Conservation (phyloP, 2,113 vertebrate genomes). For the Gnathonemus longibarbis region DNA sequence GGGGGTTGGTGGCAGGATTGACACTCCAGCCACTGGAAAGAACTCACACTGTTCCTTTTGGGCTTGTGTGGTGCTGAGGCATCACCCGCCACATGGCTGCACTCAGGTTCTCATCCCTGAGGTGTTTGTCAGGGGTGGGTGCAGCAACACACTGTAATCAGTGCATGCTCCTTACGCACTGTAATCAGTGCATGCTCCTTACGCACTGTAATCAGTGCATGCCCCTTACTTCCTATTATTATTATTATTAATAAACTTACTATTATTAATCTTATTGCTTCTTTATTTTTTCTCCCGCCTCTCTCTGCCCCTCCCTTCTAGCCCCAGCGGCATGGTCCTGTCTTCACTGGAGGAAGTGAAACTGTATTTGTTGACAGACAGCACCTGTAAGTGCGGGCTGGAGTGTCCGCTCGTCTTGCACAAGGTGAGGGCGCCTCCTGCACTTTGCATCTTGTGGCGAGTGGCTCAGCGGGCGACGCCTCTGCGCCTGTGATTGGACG, state of each 20-base stretch:
- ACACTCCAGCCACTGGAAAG: too few relatives aligned
- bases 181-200: too few relatives aligned
- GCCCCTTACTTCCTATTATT: background rate
- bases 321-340: constrained; percentile 74
- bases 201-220: too few relatives aligned
- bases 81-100: too few relatives aligned
- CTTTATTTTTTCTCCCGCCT: background rate
- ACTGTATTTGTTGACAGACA: constrained; percentile 77
- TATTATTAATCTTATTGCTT: background rate
- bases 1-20: too few relatives aligned
- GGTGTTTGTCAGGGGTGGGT: too few relatives aligned
- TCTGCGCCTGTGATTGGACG: background rate
- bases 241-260: background rate
- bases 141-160: too few relatives aligned
- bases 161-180: too few relatives aligned
- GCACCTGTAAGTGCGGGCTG: constrained; percentile 87
- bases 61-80: too few relatives aligned
- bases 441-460: background rate
- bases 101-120: too few relatives aligned
- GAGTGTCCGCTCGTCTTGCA: constrained; percentile 80
- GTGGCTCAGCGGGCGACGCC: background rate
- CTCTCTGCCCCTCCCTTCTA: constrained; percentile 28
- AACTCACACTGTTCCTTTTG: too few relatives aligned
- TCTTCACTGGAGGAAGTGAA: constrained; percentile 78
- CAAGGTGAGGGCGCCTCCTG: constrained; percentile 58